phyloP scores from a whole-genome alignment of 2,113 vertebrate species.

The Alaudala cheleensis region DNA sequence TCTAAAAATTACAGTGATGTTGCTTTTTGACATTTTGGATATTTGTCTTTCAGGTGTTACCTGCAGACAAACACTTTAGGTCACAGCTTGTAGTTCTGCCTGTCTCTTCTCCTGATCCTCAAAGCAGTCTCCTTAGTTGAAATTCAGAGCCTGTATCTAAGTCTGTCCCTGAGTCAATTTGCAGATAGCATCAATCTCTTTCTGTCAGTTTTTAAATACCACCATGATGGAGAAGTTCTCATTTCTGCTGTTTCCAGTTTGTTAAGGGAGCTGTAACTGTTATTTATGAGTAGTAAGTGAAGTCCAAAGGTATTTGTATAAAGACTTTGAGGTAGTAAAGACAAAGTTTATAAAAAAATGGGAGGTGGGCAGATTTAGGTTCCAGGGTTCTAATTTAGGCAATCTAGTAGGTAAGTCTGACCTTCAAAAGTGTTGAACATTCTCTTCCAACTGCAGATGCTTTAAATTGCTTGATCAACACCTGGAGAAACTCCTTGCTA shows the following conservation, averaged over 20 bases:
- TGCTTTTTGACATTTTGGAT: not conserved
- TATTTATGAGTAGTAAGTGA: not conserved
- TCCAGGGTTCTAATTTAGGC: not conserved
- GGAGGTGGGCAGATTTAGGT: not conserved
- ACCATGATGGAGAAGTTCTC: not conserved
- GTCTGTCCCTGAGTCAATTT: not conserved
- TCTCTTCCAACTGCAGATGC: fast-evolving
- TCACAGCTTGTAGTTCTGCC: not conserved
- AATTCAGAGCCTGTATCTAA: not conserved
- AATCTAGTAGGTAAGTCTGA: not conserved
- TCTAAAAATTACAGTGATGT: not conserved
- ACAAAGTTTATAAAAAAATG: not conserved
- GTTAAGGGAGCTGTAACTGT: not conserved
- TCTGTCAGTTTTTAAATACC: not conserved
- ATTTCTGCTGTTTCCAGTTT: not conserved
- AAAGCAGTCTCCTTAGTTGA: not conserved
- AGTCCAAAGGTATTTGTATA: not conserved
- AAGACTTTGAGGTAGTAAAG: not conserved
- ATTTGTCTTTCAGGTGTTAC: not conserved
- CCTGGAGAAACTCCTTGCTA: not conserved
- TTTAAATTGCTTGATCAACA: not conserved
- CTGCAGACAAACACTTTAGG: not conserved
- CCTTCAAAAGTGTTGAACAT: not conserved
- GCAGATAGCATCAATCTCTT: not conserved
- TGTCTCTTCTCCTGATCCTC: not conserved